Conservation (phyloP, 2,888 invertebrate genomes). For the Piscicola geometra region DNA sequence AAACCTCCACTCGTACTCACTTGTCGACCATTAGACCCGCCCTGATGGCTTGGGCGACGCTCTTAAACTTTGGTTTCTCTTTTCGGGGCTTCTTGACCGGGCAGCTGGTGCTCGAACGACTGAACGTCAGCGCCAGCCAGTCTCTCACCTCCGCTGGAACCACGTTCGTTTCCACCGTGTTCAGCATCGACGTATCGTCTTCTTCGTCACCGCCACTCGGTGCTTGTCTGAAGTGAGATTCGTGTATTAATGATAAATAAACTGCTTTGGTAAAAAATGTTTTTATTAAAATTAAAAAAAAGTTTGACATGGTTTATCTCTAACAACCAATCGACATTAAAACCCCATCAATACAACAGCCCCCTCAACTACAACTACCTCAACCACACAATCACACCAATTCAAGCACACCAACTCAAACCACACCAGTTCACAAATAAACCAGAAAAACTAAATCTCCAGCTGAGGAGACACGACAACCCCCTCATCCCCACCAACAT, state of each 20-base stretch:
- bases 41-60: slow-evolving; percentile 77
- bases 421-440: too few species aligned
- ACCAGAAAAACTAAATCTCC: too few species aligned
- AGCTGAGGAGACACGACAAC: too few species aligned
- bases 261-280: too few species aligned
- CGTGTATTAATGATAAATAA: too few species aligned
- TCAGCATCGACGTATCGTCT: slow-evolving; percentile 27
- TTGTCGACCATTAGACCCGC: slow-evolving; percentile 38
- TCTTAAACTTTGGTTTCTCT: slow-evolving; percentile 72
- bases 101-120: slow-evolving; percentile 61
- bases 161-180: slow-evolving; percentile 31
- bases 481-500: too few species aligned
- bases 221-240: slow-evolving; percentile 1
- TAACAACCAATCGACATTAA: background rate
- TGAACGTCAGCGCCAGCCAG: slow-evolving; percentile 93
- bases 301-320: too few species aligned
- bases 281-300: too few species aligned
- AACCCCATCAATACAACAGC: background rate
- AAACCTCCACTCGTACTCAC: too few species aligned
- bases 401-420: background rate
- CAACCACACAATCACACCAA: background rate
- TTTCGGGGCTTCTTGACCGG: slow-evolving; percentile 51
- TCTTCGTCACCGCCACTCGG: slow-evolving; percentile 27
- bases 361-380: background rate
- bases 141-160: slow-evolving; percentile 62